Percentiles rank a stretch among this genome's conserved stretches.
Evolutionary conservation across 2,113 vertebrate genomes (phyloP).

Genomic region (Thymallus thymallus): DNA sequence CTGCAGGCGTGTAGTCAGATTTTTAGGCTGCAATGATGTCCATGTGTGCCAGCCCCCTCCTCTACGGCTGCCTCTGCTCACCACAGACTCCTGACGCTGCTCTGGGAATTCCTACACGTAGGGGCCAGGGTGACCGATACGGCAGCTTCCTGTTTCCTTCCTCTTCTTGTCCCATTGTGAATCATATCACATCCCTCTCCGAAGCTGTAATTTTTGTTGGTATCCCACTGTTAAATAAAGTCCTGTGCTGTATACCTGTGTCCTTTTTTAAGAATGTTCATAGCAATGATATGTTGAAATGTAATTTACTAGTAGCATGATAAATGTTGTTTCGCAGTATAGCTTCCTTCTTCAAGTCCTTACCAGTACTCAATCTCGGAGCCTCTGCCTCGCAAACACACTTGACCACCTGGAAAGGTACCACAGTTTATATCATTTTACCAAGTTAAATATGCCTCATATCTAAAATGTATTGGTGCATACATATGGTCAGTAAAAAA

Average conservation of each 20-base stretch:
- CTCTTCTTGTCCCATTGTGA: neutral
- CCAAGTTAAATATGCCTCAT: too few species aligned
- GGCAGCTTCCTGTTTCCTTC: conserved; percentile 56
- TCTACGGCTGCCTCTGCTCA: conserved; percentile 77
- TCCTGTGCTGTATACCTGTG: neutral
- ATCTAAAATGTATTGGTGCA: too few species aligned
- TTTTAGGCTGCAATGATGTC: conserved; percentile 13
- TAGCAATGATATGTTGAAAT: neutral
- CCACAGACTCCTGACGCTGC: conserved; percentile 83
- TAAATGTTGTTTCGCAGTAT: too few species aligned
- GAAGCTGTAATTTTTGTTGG: conserved; percentile 23
- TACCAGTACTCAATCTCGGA: too few species aligned
- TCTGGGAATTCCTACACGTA: conserved; percentile 85
- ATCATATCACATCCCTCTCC: neutral
- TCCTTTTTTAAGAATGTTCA: neutral
- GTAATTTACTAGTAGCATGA: neutral
- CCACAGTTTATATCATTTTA: too few species aligned
- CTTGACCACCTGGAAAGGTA: too few species aligned
- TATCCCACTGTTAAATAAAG: conserved; percentile 24
- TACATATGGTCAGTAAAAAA: too few species aligned
- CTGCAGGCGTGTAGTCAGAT: neutral
- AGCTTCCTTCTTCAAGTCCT: too few species aligned
- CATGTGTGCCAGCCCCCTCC: conserved; percentile 42
- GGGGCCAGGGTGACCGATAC: conserved; percentile 85
- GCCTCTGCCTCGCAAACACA: too few species aligned